A percentile compares a stretch with the other conserved stretches of the same genome.
Evolutionary conservation across 2,113 vertebrate species (phyloP).

Genomic region (Gallinago undulata): DNA sequence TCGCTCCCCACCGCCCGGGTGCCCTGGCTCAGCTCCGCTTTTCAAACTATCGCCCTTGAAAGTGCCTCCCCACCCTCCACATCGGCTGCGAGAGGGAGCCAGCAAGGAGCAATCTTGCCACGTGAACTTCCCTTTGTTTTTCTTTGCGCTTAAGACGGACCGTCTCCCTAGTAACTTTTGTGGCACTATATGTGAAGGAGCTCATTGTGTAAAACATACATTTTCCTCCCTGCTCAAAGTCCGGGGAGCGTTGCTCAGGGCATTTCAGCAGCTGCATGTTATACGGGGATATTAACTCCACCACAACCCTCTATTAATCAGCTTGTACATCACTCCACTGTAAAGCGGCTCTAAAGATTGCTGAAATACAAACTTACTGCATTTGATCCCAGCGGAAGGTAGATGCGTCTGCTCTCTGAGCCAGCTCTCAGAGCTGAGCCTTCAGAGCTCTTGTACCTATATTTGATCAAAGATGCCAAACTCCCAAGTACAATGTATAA

Average conservation of each 20-base stretch:
- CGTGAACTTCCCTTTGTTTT: slow-evolving; percentile 57
- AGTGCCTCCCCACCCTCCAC: background rate
- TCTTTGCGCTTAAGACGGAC: background rate
- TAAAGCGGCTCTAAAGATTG: background rate
- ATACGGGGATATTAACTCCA: background rate
- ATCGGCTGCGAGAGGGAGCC: background rate
- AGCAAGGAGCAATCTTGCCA: background rate
- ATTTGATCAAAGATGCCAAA: background rate
- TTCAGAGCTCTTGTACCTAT: background rate
- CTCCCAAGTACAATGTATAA: background rate
- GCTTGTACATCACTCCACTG: background rate
- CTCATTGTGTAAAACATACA: slow-evolving; percentile 38
- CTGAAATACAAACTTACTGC: slow-evolving; percentile 45
- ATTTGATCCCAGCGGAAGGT: slow-evolving; percentile 19
- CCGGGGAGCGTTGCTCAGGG: background rate
- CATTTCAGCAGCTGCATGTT: background rate
- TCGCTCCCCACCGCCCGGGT: background rate
- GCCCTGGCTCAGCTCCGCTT: background rate
- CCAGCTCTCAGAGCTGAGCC: background rate
- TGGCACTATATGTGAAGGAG: background rate
- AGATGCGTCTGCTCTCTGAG: background rate
- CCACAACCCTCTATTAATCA: background rate
- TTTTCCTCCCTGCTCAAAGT: background rate
- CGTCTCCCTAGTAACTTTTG: slow-evolving; percentile 64
- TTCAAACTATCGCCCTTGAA: background rate